Base-by-base conservation (phyloP, 2,113 vertebrate genomes). In the Istiophorus platypterus region DNA sequence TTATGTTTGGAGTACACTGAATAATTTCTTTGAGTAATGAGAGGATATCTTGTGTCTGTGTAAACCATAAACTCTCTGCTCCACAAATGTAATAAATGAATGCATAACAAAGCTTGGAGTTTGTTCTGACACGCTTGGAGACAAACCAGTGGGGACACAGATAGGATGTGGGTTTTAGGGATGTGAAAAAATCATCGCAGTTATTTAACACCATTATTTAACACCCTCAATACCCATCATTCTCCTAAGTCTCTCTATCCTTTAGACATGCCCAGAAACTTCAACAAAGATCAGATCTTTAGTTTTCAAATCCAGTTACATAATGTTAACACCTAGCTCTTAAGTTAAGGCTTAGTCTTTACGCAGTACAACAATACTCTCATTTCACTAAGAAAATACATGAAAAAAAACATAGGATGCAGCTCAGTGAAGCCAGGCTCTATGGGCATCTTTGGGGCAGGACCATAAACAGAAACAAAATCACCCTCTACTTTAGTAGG, bases 101-200 rank as follows among this genome's bases (percentile, higher is more conserved):
- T 88, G 78, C 67, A 88, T 70, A 88, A 91, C 89, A 89, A 86
- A 87, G 79, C 84, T 84, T 17, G 5, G 69, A 88, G 85, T 91
- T 89, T 86, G 89, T 81, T 92, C 84, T 89, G 87, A 88, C 88
- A 92, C 76, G 82, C 88, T 90, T 78, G 71, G 80, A 91, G 87
- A 89, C 67, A 72, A 76, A 89, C 87, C 79, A 83, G 14, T 69
- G 37, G 91, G 91, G 88, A 89, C 58, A 42, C 88, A 88, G 89
- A 90, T 88, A 85, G 79, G 76, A 89, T 89, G 88, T 88, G 86
- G 86, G 87, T 88, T 91, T 90, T 80, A 78, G 77, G 76, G 61
- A 87, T 83, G 89, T 91, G 90, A 93, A 94, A 93, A 91, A 94
- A 93, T 90, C 85, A 93, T 81, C 86, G 71, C 42, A 78, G 72